Percentiles rank a stretch among this genome's conserved stretches.
phyloP scores from a whole-genome alignment of 2,888 invertebrate genomes.

The Eremobia ochroleuca region DNA sequence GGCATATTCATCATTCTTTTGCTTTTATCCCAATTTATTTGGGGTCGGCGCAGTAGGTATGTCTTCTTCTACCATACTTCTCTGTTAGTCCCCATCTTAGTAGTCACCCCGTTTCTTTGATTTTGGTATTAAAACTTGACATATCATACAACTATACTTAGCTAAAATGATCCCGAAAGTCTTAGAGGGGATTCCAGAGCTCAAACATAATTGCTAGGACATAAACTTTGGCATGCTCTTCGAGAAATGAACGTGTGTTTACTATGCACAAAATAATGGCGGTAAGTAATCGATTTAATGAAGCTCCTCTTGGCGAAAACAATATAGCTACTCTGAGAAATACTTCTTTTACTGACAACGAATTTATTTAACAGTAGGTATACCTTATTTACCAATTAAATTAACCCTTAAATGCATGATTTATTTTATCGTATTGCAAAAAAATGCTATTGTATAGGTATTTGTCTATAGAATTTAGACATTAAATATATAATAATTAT shows the following conservation, averaged over 20 bases:
- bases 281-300: neutral
- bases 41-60: too few species aligned
- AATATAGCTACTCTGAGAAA: too few species aligned
- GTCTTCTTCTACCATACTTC: neutral
- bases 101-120: neutral
- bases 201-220: neutral
- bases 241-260: neutral
- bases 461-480: too few species aligned
- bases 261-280: neutral
- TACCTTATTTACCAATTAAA: neutral
- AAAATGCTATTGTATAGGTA: too few species aligned
- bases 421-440: too few species aligned
- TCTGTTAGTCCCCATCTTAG: too few species aligned
- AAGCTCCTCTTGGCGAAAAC: neutral
- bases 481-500: too few species aligned
- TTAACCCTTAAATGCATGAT: too few species aligned
- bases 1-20: too few species aligned
- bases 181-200: neutral
- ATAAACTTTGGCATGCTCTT: neutral
- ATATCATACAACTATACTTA: neutral
- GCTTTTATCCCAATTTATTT: neutral
- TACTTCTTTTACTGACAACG: neutral
- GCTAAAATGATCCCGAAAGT: neutral
- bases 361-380: neutral
- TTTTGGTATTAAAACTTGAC: neutral